A percentile compares a stretch with the other conserved stretches of the same genome.
Conservation (phyloP, 2,113 vertebrate genomes). For the Spilogale gracilis region DNA sequence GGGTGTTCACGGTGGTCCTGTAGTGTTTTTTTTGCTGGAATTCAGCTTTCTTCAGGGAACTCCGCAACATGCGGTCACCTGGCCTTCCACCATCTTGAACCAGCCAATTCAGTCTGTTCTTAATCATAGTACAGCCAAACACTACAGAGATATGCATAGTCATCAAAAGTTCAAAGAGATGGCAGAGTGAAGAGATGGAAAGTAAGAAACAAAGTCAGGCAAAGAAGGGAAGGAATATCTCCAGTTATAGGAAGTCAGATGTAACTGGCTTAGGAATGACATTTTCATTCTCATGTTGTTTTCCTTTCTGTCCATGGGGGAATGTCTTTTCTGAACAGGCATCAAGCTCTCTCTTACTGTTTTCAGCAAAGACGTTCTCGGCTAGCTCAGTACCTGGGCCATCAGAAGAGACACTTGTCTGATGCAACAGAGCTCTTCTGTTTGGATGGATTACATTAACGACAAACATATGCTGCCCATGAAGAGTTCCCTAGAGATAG, state of each 20-base stretch:
- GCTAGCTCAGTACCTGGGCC: slow-evolving; percentile 26
- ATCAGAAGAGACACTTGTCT: slow-evolving; percentile 42
- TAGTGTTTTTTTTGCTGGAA: too few relatives aligned
- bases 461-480: background rate
- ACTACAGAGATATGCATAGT: slow-evolving; percentile 61
- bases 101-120: slow-evolving; percentile 51
- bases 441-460: slow-evolving; percentile 59
- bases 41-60: too few relatives aligned
- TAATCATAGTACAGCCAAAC: slow-evolving; percentile 14
- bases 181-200: background rate
- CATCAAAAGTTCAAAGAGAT: slow-evolving; percentile 48
- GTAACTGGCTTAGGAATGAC: background rate
- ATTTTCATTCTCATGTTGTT: background rate
- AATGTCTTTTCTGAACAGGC: slow-evolving; percentile 16
- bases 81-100: too few relatives aligned
- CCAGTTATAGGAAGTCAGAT: background rate
- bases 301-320: background rate
- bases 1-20: too few relatives aligned
- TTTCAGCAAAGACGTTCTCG: slow-evolving; percentile 51
- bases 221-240: background rate
- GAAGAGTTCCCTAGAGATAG: slow-evolving; percentile 46
- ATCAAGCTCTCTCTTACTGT: background rate
- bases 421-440: slow-evolving; percentile 45
- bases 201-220: background rate
- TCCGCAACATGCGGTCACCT: too few relatives aligned